phyloP scores from a whole-genome alignment of 2,888 invertebrate genomes.

The Andrena praecox region DNA sequence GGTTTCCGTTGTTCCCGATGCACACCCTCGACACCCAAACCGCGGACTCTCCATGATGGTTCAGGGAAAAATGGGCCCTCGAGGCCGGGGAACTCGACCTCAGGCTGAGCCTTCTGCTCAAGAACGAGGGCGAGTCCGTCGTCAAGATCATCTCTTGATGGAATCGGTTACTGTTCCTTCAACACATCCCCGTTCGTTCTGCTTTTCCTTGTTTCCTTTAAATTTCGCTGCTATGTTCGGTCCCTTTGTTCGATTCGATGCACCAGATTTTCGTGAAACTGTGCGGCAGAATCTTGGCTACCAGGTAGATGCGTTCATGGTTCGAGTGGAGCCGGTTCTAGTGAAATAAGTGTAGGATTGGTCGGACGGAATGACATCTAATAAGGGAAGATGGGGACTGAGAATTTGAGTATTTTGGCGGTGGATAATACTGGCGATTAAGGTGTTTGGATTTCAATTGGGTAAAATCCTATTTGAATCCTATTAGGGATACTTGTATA shows the following conservation, averaged over 20 bases:
- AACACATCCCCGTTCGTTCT: background rate
- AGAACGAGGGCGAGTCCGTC: conserved; percentile 81
- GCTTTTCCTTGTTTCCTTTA: background rate
- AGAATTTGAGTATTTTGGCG: too few relatives aligned
- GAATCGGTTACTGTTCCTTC: conserved; percentile 46
- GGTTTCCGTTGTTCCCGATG: conserved; percentile 97
- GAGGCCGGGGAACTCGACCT: conserved; percentile 84
- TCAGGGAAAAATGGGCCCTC: conserved; percentile 84
- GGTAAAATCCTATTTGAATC: too few relatives aligned
- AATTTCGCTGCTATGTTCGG: background rate
- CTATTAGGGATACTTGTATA: too few relatives aligned
- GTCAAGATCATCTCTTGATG: conserved; percentile 83
- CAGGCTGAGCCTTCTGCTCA: conserved; percentile 81
- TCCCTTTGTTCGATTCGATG: background rate
- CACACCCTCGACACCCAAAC: conserved; percentile 91
- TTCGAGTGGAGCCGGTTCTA: background rate
- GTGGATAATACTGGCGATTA: too few relatives aligned
- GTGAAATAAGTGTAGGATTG: too few relatives aligned
- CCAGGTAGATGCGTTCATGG: background rate
- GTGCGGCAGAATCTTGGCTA: background rate
- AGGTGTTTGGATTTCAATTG: too few relatives aligned
- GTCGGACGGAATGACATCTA: too few relatives aligned
- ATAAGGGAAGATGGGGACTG: too few relatives aligned
- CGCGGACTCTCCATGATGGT: conserved; percentile 86
- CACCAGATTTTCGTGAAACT: background rate